Evolutionary conservation across 2,888 invertebrate genomes (phyloP).

Genomic region (Dendrolimus pini): DNA sequence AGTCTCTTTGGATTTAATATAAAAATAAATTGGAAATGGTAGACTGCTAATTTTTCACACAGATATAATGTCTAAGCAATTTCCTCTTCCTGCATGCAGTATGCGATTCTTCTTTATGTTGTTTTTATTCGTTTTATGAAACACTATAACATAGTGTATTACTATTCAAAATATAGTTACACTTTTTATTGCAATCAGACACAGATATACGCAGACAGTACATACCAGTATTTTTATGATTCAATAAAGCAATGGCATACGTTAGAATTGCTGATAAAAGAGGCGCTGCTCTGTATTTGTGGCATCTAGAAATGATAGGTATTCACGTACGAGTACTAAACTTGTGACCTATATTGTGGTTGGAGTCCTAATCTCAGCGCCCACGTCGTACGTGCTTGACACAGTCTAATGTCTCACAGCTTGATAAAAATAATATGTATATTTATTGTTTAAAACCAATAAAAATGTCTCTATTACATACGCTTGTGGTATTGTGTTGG

Average conservation of each 20-base stretch:
- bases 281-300: background rate
- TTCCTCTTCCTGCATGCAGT: no score
- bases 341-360: constrained; percentile 37
- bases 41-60: no score
- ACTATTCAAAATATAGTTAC: background rate
- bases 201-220: background rate
- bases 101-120: no score
- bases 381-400: constrained; percentile 37
- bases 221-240: background rate
- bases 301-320: constrained; percentile 1
- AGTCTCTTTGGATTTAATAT: no score
- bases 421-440: background rate
- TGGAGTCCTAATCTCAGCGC: constrained; percentile 38
- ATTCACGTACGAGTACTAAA: constrained; percentile 26
- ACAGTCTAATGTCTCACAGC: constrained; percentile 16
- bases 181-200: background rate
- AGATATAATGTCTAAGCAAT: no score
- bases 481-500: no score
- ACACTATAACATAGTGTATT: background rate
- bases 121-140: no score
- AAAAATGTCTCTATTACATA: background rate
- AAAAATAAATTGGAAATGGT: no score
- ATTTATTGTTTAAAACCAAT: background rate
- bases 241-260: background rate
- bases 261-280: background rate